These are phyloP conservation scores for Asarcornis scutulata DNA, from an alignment of 2,113 vertebrate genomes.

Conservation along the genomic window DNA sequence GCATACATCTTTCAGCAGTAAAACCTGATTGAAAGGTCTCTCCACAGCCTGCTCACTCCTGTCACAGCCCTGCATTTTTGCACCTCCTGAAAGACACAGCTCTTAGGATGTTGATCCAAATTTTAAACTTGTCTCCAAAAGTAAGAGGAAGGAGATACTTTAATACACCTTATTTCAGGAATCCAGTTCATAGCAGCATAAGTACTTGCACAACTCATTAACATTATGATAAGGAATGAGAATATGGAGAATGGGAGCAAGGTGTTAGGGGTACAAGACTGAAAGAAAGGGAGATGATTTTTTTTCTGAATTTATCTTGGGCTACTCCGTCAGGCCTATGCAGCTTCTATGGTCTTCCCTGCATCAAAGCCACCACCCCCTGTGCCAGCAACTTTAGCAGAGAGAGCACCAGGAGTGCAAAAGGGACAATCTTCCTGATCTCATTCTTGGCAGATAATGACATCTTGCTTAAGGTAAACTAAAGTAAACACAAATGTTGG, in stretches of 20 bases:
- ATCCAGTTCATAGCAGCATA: not conserved
- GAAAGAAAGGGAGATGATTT: not conserved
- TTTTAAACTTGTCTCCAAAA: not conserved
- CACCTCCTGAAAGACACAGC: not conserved
- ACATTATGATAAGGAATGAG: not conserved
- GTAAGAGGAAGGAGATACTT: not conserved
- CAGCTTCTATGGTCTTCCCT: not conserved
- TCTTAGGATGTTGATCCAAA: not conserved
- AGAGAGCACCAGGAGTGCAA: not conserved
- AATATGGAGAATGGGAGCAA: not conserved
- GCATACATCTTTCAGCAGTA: not conserved
- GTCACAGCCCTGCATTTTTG: not conserved
- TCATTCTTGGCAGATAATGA: not conserved
- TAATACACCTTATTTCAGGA: not conserved
- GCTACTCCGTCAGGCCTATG: not conserved
- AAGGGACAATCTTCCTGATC: not conserved
- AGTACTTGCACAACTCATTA: not conserved
- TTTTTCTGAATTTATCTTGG: not conserved
- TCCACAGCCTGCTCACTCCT: rapidly evolving
- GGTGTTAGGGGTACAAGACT: not conserved
- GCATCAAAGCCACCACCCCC: not conserved
- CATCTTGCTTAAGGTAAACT: not conserved
- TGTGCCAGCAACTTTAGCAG: not conserved
- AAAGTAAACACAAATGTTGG: not conserved
- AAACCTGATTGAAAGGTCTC: not conserved